Conservation (phyloP, 2,797 vertebrate genomes). For the Peromyscus nudipes region DNA sequence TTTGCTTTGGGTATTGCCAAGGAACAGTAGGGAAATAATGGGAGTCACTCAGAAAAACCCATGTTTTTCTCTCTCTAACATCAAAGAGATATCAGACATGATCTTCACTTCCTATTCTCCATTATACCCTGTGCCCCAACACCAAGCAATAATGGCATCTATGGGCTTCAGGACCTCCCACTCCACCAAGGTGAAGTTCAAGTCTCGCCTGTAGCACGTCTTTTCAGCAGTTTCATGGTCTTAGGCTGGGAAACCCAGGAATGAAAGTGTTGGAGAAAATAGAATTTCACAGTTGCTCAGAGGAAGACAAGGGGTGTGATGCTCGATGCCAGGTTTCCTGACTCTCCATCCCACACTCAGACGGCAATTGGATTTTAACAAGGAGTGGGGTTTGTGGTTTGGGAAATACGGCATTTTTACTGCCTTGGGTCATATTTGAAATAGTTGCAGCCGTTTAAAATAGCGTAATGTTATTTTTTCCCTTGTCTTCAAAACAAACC, state of each 20-base stretch:
- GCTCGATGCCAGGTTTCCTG: constrained; percentile 10
- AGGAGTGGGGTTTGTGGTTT: constrained; percentile 83
- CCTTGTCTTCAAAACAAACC: constrained; percentile 83
- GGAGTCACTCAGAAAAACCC: background rate
- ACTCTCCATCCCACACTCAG: constrained; percentile 59
- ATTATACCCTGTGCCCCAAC: background rate
- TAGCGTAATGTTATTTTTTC: constrained; percentile 84
- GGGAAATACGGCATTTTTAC: constrained; percentile 79
- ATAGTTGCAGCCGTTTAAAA: constrained; percentile 83
- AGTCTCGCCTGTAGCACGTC: background rate
- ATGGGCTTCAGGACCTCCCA: background rate
- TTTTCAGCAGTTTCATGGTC: constrained; percentile 34
- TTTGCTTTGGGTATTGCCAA: background rate
- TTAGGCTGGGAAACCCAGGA: background rate
- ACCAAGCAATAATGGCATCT: background rate
- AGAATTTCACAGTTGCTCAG: background rate
- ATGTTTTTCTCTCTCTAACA: background rate
- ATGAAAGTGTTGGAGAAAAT: background rate
- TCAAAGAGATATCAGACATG: background rate
- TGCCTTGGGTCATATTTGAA: constrained; percentile 82
- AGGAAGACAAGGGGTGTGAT: constrained; percentile 55
- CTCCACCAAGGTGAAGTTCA: background rate
- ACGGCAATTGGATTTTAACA: constrained; percentile 83
- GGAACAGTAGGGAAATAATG: background rate
- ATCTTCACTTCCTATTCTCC: background rate